Conservation (phyloP, 2,113 vertebrate genomes). For the Bostrychus sinensis region DNA sequence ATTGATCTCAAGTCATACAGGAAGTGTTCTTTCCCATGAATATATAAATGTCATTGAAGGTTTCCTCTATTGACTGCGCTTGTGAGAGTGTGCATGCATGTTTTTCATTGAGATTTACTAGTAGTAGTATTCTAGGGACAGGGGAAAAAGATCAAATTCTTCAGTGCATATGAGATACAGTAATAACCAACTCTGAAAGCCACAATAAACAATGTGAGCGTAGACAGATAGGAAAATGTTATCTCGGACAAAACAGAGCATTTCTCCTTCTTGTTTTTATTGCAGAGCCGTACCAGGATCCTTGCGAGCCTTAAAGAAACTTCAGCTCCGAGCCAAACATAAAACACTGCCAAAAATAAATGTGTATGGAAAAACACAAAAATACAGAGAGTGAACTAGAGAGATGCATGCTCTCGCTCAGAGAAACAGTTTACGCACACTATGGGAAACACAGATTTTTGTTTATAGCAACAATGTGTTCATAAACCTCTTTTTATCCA, state of each 20-base stretch:
- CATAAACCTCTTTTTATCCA: not conserved
- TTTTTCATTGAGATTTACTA: conserved; percentile 43
- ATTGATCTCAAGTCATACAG: conserved; percentile 33
- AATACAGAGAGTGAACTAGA: not conserved
- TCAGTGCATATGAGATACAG: conserved; percentile 27
- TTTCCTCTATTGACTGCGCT: conserved; percentile 30
- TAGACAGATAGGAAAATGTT: conserved; percentile 28
- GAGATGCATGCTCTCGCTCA: not conserved
- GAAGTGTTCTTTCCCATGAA: conserved; percentile 44
- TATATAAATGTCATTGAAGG: conserved; percentile 41
- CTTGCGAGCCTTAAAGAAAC: not conserved
- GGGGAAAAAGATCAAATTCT: conserved; percentile 34
- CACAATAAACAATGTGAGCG: conserved; percentile 39
- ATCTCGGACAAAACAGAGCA: conserved; percentile 20
- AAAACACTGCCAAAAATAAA: conserved; percentile 4
- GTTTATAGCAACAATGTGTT: no score
- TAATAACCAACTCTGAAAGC: conserved; percentile 32
- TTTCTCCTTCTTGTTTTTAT: conserved; percentile 21
- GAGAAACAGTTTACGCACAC: not conserved
- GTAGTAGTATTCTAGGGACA: conserved; percentile 32
- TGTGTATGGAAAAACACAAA: not conserved
- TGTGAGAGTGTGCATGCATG: conserved; percentile 4
- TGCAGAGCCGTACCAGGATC: not conserved
- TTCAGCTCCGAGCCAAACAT: conserved; percentile 8
- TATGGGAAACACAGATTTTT: not conserved